phyloP scores from a whole-genome alignment of 1,140 invertebrate genomes.

The Drosophila tristis region DNA sequence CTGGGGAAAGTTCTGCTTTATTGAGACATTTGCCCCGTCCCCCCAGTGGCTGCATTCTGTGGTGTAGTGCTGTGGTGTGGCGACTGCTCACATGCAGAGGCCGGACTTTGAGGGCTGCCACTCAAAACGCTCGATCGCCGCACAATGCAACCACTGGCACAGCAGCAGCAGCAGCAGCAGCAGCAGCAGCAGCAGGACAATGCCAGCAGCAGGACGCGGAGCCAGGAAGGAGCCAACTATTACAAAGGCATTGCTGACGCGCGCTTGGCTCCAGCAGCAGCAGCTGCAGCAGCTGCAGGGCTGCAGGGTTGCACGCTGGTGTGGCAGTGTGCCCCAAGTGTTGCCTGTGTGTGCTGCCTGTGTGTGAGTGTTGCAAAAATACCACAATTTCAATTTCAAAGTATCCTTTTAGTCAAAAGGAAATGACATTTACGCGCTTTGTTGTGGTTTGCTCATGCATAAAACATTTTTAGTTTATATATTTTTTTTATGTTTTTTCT shows the following conservation, averaged over 20 bases:
- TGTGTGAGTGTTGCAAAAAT: conserved; percentile 46
- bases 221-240: not conserved
- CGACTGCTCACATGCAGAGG: conserved; percentile 19
- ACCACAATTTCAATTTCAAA: conserved; percentile 83
- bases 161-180: conserved; percentile 1
- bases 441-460: conserved; percentile 80
- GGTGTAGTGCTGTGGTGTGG: not conserved
- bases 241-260: conserved; percentile 35
- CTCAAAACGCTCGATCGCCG: conserved; percentile 25
- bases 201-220: not conserved
- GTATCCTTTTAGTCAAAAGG: conserved; percentile 81
- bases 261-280: conserved; percentile 6
- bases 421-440: conserved; percentile 83
- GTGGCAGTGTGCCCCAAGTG: conserved; percentile 8
- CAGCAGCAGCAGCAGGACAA: conserved; percentile 20
- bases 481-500: conserved; percentile 35
- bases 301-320: conserved; percentile 1
- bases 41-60: not conserved
- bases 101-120: conserved; percentile 15
- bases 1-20: conserved; percentile 35
- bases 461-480: conserved; percentile 80
- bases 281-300: not conserved
- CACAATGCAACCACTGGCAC: conserved; percentile 27
- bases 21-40: conserved; percentile 25
- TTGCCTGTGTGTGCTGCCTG: not conserved